Percentiles rank a stretch among this genome's conserved stretches.
Evolutionary conservation across 37 sponge, comb jelly and placozoan genomes (phyloP).

Genomic region (Agelas oroides): DNA sequence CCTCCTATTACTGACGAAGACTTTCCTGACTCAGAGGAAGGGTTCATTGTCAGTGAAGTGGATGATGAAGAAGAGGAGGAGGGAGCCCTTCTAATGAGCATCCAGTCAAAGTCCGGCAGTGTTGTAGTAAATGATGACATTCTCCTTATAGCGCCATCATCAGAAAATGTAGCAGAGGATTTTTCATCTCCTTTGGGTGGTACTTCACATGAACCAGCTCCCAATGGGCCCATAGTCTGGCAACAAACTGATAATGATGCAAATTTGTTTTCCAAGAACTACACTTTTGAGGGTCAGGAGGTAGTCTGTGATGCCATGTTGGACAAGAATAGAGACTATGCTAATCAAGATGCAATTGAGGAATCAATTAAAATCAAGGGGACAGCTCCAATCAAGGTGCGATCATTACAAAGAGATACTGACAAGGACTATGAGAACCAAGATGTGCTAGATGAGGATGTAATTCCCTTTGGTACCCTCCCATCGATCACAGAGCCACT

Average conservation of each 20-base stretch:
- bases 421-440: constrained; percentile 55
- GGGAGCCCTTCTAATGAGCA: constrained; percentile 7
- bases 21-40: not conserved
- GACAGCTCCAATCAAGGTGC: constrained; percentile 10
- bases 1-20: constrained; percentile 8
- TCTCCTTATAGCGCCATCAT: not conserved
- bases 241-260: too few species aligned
- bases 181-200: too few species aligned
- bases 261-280: too few species aligned
- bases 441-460: constrained; percentile 51
- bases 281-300: too few species aligned
- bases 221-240: too few species aligned
- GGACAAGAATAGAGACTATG: constrained; percentile 1
- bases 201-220: too few species aligned
- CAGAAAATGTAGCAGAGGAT: too few species aligned
- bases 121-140: too few species aligned
- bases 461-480: constrained; percentile 30
- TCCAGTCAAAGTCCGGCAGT: not conserved
- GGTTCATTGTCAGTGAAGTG: not conserved
- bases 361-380: constrained; percentile 15
- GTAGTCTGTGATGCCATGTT: not conserved
- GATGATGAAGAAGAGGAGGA: constrained; percentile 18
- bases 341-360: constrained; percentile 21
- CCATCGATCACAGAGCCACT: not conserved
- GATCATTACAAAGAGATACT: not conserved